Base-by-base conservation (phyloP, 1,140 invertebrate genomes). In the Tyrophagus putrescentiae region DNA sequence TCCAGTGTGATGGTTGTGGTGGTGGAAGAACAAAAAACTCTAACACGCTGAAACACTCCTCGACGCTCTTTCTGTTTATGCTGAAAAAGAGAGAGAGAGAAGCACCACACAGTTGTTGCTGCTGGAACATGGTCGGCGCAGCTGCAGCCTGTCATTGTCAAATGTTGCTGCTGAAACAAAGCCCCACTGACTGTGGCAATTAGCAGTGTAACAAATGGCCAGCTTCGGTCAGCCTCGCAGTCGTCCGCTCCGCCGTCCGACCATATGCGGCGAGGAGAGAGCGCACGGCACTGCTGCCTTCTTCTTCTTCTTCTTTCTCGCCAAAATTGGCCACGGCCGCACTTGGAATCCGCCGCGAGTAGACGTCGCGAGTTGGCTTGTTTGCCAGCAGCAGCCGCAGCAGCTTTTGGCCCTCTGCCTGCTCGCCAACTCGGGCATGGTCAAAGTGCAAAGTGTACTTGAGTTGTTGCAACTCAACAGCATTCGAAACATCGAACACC, bases 401-500 rank as follows among this genome's bases (percentile, higher is more conserved):
- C 21, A 13, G 13, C 36, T 13, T 13, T 39, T 21, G 21, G 36
- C 21, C 21, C 36, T 13, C 13, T 21, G 13, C 36, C 21, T 21
- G 13, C 36, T 39, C 36, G 36, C 36, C 36, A 39, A 39, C 13
- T 39, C 21, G 13, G 36, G 45, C n/a, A n/a, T n/a, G n/a, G 45
- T 48, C 45, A 48, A 48, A 48, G 45, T 48, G 45, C 45, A 48
- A 48, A 48, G 45, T 48, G 45, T 18, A 48, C 7, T 29, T 7
- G 21, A 39, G 45, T 48, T 48, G 45, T 25, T 29, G 7, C 18
- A 7, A 18, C 21, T 39, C 36, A 39, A 13, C 36, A 39, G 13
- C 36, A 39, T 39, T 21, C 13, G 13, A 13, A 39, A 39, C 13
- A 13, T 13, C 21, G 21, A 13, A 39, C 36, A 39, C 36, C 13